Evolutionary conservation across 2,888 invertebrate species (phyloP).

Genomic region (Perizoma affinitatum): DNA sequence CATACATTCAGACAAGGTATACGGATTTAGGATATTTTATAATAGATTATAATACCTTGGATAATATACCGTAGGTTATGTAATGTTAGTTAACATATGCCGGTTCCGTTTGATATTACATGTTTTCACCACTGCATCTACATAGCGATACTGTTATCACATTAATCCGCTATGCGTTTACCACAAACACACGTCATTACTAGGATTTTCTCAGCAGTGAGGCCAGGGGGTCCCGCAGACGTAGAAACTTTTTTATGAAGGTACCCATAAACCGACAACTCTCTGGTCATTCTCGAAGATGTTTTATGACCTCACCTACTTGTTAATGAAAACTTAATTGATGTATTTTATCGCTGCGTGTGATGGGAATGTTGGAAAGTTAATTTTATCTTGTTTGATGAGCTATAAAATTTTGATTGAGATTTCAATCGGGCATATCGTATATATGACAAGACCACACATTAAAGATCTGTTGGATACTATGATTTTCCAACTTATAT

Average conservation of each 20-base stretch:
- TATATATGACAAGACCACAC: constrained; percentile 8
- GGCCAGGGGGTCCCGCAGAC: constrained; percentile 72
- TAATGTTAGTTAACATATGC: too few species aligned
- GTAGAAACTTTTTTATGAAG: constrained; percentile 54
- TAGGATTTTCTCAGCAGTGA: constrained; percentile 68
- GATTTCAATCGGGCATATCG: constrained; percentile 1
- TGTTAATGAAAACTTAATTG: constrained; percentile 39
- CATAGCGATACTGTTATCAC: too few species aligned
- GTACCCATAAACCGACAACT: constrained; percentile 59
- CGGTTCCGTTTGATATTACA: too few species aligned
- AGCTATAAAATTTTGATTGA: constrained; percentile 22
- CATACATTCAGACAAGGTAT: too few species aligned
- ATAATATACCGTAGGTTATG: too few species aligned
- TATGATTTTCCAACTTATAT: too few species aligned
- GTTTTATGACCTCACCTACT: constrained; percentile 49
- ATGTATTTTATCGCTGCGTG: constrained; percentile 20
- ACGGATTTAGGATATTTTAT: too few species aligned
- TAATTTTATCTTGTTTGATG: constrained; percentile 36
- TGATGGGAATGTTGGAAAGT: constrained; percentile 30
- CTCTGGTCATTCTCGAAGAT: constrained; percentile 52
- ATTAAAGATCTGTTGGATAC: too few species aligned
- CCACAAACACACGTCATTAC: constrained; percentile 46
- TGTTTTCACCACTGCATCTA: too few species aligned
- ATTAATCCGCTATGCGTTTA: constrained; percentile 48
- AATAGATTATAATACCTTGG: too few species aligned